Percentiles rank a stretch among this genome's conserved stretches.
Conservation (phyloP, 1,140 invertebrate genomes). For the Ptiloglossa arizonensis region DNA sequence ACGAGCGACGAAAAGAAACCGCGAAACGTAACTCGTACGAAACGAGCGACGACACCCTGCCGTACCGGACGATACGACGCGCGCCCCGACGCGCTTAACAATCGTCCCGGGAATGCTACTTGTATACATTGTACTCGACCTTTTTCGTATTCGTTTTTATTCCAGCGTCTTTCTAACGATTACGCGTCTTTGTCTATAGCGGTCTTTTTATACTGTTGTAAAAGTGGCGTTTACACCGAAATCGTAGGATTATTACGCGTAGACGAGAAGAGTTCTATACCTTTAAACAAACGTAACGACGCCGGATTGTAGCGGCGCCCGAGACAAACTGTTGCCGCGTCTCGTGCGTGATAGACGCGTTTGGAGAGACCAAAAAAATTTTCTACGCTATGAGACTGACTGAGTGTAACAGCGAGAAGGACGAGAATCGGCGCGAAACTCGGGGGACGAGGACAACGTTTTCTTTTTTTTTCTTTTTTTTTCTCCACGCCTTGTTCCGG, state of each 20-base stretch:
- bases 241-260: slow-evolving; percentile 46
- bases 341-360: slow-evolving; percentile 20
- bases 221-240: slow-evolving; percentile 57
- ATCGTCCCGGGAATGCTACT: slow-evolving; percentile 16
- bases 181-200: slow-evolving; percentile 43
- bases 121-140: slow-evolving; percentile 34
- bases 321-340: neutral
- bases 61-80: too few relatives aligned
- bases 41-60: too few relatives aligned
- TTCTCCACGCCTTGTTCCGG: slow-evolving; percentile 11
- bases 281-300: slow-evolving; percentile 35
- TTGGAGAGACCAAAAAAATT: slow-evolving; percentile 56
- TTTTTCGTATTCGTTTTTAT: slow-evolving; percentile 44
- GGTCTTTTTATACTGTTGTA: slow-evolving; percentile 62
- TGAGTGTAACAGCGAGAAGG: slow-evolving; percentile 2
- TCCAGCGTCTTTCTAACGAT: slow-evolving; percentile 56
- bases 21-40: neutral
- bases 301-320: neutral
- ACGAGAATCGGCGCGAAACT: neutral
- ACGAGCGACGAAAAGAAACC: neutral
- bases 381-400: slow-evolving; percentile 55
- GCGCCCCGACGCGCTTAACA: neutral
- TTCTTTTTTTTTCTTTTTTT: too few relatives aligned
- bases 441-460: neutral
- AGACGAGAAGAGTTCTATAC: slow-evolving; percentile 20